Conservation (phyloP, 2,888 invertebrate species). For the Megaustenia siamemsis region DNA sequence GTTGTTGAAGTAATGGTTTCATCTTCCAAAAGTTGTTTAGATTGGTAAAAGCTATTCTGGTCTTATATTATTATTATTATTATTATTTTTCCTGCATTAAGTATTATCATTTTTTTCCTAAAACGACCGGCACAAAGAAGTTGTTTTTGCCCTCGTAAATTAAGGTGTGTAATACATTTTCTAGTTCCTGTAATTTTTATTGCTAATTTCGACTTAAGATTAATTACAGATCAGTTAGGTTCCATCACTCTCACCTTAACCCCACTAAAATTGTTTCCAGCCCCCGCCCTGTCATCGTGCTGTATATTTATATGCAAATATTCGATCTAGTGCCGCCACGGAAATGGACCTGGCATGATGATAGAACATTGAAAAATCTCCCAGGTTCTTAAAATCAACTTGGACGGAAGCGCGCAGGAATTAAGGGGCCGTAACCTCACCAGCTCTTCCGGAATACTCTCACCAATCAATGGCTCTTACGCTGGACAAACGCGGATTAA, state of each 20-base stretch:
- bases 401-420: constrained; percentile 5
- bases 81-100: too few species aligned
- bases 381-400: constrained; percentile 22
- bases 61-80: too few species aligned
- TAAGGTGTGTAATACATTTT: too few species aligned
- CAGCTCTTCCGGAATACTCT: constrained; percentile 39
- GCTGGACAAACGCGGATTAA: constrained; percentile 52
- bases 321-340: not conserved
- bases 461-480: constrained; percentile 46
- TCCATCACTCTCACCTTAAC: not conserved
- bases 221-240: not conserved
- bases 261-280: not conserved
- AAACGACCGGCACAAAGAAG: too few species aligned
- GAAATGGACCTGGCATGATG: constrained; percentile 30
- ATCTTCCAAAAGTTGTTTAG: too few species aligned
- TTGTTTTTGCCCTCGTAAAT: too few species aligned
- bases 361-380: constrained; percentile 33
- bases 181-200: too few species aligned
- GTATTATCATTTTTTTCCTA: too few species aligned
- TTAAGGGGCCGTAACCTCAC: constrained; percentile 43
- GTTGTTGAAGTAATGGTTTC: too few species aligned
- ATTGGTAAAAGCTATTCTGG: too few species aligned
- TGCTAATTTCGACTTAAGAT: too few species aligned
- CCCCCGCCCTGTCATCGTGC: too few species aligned
- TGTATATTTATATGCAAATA: constrained; percentile 26